A percentile compares a stretch with the other conserved stretches of the same genome.
Evolutionary conservation across 2,888 invertebrate genomes (phyloP).

Genomic region (Zygothrica quintamaculata): DNA sequence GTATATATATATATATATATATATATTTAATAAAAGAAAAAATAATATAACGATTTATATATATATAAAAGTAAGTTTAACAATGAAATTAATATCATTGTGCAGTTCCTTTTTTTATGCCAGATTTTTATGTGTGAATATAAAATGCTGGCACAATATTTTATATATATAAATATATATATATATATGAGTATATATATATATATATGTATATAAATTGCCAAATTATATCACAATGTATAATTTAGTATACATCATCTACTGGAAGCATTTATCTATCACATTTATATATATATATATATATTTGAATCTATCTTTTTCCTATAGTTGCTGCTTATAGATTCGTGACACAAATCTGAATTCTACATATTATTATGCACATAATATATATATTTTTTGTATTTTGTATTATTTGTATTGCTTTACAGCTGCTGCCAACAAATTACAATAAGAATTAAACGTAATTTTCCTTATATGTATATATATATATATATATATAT

Average conservation of each 20-base stretch:
- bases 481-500: too few species aligned
- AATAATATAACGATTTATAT: not conserved
- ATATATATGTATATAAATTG: not conserved
- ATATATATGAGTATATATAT: not conserved
- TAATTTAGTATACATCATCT: not conserved
- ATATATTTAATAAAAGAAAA: not conserved
- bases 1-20: too few species aligned
- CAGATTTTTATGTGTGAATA: too few species aligned
- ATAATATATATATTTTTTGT: slow-evolving; percentile 32
- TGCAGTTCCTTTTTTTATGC: not conserved
- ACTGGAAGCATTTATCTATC: slow-evolving; percentile 34
- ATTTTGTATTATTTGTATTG: not conserved
- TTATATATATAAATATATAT: slow-evolving; percentile 3
- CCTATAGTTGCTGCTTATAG: not conserved
- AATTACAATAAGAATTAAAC: slow-evolving; percentile 58
- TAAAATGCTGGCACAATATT: too few species aligned
- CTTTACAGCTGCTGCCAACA: slow-evolving; percentile 47
- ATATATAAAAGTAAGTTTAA: too few species aligned
- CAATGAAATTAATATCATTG: not conserved
- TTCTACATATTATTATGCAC: slow-evolving; percentile 41
- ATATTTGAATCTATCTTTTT: not conserved
- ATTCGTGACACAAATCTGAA: slow-evolving; percentile 44
- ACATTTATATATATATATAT: slow-evolving; percentile 2
- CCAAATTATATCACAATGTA: not conserved
- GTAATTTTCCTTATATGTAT: not conserved